Evolutionary conservation across 2,888 invertebrate genomes (phyloP), one percentile per base, ranked within the genome.

Genomic region (Salpingus planirostris): DNA sequence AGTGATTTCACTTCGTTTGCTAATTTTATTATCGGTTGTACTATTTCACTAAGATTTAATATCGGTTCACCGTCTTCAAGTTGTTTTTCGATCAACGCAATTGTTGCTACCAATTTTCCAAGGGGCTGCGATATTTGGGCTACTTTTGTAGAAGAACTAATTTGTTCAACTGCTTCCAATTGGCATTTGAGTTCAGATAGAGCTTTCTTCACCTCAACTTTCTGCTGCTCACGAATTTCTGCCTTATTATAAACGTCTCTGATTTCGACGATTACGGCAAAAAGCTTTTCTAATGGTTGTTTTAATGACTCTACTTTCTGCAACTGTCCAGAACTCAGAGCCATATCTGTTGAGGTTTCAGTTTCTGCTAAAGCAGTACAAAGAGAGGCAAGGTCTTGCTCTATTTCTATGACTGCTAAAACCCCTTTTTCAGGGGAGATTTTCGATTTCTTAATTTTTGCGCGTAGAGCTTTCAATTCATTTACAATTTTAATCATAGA

Each of bases 381-480:
- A 11, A 35, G 18, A 11, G 13, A 4, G 6, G 3, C 3, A 13
- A 31, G 6, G 8, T 13, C 22, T 28, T 33, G 28, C 11, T 27
- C 29, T 14, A 51, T 24, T 29, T 48, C 43, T 10, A 42, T 15
- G 24, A 50, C 24, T 13, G 43, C 40, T 13, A 48, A 10, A 15
- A 53, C 22, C 5, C 46, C 55, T 33, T 49, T 18, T 18, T 18
- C 18, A n/a, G n/a, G n/a, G n/a, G n/a, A n/a, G n/a, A 10, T 31
- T 10, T 6, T 21, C 2, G 2, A 42, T n/a, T n/a, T 38, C 32
- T 22, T 36, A 21, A 21, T 15, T 31, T 40, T 35, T 8, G 27
- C 18, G 15, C 35, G 30, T 8, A 49, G 18, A 11, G 36, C 7
- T 23, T 33, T 33, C 11, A 46, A 30, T 18, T 47, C 40, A 18